Evolutionary conservation across 2,113 vertebrate genomes (phyloP).

Genomic region (Tragelaphus strepsiceros): DNA sequence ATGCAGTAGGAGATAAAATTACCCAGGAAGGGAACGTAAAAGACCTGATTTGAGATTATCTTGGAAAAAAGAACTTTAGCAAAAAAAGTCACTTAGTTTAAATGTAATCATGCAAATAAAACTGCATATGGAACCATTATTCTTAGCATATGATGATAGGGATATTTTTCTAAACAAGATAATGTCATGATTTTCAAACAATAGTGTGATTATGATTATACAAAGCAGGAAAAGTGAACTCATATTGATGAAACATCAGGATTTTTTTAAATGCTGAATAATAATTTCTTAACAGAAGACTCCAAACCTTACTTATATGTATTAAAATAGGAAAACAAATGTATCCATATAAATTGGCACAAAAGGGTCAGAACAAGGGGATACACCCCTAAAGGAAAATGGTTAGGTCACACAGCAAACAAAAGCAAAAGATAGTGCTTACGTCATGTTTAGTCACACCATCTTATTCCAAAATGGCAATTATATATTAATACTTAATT

Average conservation of each 20-base stretch:
- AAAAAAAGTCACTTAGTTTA: not conserved
- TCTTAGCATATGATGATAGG: not conserved
- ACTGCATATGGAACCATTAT: not conserved
- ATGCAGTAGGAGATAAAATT: not conserved
- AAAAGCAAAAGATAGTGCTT: not conserved
- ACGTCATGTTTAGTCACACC: not conserved
- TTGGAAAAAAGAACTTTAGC: not conserved
- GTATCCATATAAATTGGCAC: not conserved
- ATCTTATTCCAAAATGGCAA: constrained; percentile 7
- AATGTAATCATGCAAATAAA: not conserved
- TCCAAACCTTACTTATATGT: not conserved
- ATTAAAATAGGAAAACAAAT: constrained; percentile 1
- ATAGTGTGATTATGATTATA: not conserved
- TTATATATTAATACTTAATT: not conserved
- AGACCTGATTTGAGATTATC: not conserved
- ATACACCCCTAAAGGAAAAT: not conserved
- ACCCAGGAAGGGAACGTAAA: not conserved
- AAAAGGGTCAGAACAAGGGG: not conserved
- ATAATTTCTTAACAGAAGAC: not conserved
- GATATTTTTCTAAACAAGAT: not conserved
- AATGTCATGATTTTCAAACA: not conserved
- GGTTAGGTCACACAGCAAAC: not conserved
- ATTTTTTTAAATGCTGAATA: not conserved
- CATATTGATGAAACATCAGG: not conserved
- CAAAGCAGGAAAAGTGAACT: not conserved